These are phyloP conservation scores for Nephila pilipes DNA, from an alignment of 1,140 invertebrate genomes.

Conservation along the genomic window DNA sequence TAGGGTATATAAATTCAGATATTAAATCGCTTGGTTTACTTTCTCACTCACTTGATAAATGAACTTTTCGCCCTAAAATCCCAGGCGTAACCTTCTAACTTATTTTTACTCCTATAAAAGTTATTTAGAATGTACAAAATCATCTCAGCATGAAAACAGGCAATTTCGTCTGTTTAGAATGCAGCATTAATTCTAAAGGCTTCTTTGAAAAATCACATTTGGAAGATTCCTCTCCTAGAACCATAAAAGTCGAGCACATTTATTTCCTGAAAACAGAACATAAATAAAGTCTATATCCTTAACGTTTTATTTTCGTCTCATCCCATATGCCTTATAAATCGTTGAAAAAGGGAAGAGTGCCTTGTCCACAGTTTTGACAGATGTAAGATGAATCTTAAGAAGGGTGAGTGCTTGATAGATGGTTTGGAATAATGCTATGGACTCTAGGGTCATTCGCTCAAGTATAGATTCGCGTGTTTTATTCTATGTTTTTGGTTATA, in stretches of 20 bases:
- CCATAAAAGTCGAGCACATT: constrained; percentile 26
- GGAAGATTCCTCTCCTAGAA: background rate
- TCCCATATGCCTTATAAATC: constrained; percentile 29
- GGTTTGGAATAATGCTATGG: background rate
- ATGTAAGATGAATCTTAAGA: background rate
- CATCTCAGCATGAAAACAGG: background rate
- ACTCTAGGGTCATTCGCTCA: background rate
- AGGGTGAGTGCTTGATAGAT: background rate
- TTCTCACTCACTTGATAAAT: background rate
- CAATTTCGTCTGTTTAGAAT: background rate
- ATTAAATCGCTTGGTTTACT: background rate
- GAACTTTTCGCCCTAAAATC: background rate
- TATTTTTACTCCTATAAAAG: background rate
- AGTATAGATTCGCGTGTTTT: background rate
- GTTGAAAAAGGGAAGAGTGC: background rate
- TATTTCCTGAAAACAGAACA: background rate
- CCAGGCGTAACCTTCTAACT: background rate
- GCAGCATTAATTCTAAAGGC: constrained; percentile 22
- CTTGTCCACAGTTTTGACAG: constrained; percentile 33
- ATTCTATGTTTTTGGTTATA: background rate
- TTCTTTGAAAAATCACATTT: constrained; percentile 26
- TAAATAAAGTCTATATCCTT: constrained; percentile 36
- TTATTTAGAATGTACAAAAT: constrained; percentile 19
- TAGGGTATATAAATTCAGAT: too few species aligned
- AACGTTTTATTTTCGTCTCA: constrained; percentile 12